Evolutionary conservation across 1,140 invertebrate genomes (phyloP), one percentile per base, ranked within the genome.

Genomic region (Cotesia chilonis): DNA sequence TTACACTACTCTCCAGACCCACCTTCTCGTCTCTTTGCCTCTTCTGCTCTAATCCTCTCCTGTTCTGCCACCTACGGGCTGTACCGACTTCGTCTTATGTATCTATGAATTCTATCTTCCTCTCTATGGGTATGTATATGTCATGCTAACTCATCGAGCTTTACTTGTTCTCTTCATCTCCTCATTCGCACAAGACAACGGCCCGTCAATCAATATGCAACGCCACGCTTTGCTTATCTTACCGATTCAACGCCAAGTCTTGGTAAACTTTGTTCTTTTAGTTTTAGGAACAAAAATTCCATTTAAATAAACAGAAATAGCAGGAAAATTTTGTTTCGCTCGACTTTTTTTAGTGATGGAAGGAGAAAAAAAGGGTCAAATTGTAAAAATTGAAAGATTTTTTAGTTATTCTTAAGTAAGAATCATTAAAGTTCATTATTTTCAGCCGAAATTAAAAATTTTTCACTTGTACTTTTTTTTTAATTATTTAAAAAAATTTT

Each of bases 181-280:
- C 73, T 76, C 74, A 77, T 76, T 75, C 52, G 63, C 74, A 38
- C 37, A 52, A 69, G 52, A 65, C 54, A 70, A 61, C 77, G 79
- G 70, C 73, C 74, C 83, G 79, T 85, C 84, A 85, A 86, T 86
- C 84, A 85, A 86, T 87, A 87, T 86, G 83, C 85, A 85, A 83
- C 81, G 79, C 82, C 80, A 76, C 81, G 82, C 83, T 85, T 82
- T 85, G 83, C 84, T 85, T 86, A 87, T 86, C 83, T 83, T 85
- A 77, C 74, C 61, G 64, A 68, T 59, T 67, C 55, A 52, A 66
- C 41, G 64, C 64, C 66, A 68, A 55, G 28, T n/a, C 51, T 20
- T 36, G 14, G 17, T 35, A 66, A 38, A 41, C 64, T 51, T 17
- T 66, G 10, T 66, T 66, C n/a, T 66, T 47, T 66, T 47, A 47